Base-by-base conservation (phyloP, 2,113 vertebrate genomes). In the Pongo pygmaeus region DNA sequence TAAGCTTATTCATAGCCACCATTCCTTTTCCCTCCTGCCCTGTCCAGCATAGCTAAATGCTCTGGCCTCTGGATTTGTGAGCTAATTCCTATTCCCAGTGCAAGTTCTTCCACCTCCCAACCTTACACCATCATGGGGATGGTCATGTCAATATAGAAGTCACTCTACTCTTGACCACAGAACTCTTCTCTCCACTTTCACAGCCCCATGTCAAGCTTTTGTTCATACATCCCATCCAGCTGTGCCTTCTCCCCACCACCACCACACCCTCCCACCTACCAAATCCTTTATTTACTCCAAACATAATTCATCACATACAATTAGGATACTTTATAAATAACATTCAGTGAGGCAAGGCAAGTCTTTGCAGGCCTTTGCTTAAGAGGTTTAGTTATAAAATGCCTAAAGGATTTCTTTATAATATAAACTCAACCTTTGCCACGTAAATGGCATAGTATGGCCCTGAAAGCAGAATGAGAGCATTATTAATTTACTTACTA, bases 371-470 rank as follows among this genome's bases (percentile, higher is more conserved):
- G 80, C 18, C 84, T 97, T 90, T 87, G n/a, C 48, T 70, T 64
- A 92, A 83, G 89, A 95, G 80, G 27, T 87, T 93, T 90, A 88
- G 88, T 78, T 91, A 92, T 61, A 92, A 96, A 85, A 77, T 70
- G 23, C 64, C 79, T 55, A 70, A 89, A 79, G 78, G 85, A 52
- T 64, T 89, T 57, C 25, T 95, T 96, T 94, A 90, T 81, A 55
- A 96, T 92, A 95, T 59, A 85, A 97, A 97, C 93, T 22, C 30
- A 35, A 18, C 13, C 57, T 95, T 93, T 89, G 79, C 85, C 75
- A 94, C 94, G 91, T 46, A 89, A 93, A 96, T 80, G 61, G 64
- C 18, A 69, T 61, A 57, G 17, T 32, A 18, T 1, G 43, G 30
- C 30, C 16, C 52, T 74, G 17, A 6, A 9, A 43, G 46, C 22